Evolutionary conservation across 2,113 vertebrate species (phyloP), one percentile per base, ranked within the genome.

Genomic region (Cheilinus undulatus): DNA sequence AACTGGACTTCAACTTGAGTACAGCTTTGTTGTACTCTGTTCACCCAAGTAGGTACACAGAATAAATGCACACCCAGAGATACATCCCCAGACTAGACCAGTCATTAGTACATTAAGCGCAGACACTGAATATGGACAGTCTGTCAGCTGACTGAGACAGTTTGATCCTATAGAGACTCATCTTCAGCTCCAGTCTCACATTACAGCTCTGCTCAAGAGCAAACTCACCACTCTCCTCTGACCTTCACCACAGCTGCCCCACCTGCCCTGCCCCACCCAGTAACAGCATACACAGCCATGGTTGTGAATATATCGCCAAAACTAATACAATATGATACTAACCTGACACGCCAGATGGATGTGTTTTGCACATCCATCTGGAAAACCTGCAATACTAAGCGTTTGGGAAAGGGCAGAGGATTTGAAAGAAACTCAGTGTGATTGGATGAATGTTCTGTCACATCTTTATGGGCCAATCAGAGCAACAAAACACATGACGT

Each of bases 161-260:
- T 49, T 6, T 63, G 79, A 64, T 75, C 75, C 73, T 71, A 66
- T 62, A 40, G 84, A 81, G 69, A 81, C 58, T 57, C 36, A 66
- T 85, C 66, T 79, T 72, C 87, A 76, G 74, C 79, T 77, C 68
- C 24, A 27, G 76, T 85, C 76, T 93, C 88, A 83, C 49, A 69
- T 93, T 93, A 85, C 92, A 85, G 58, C 53, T 67, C 57, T 74
- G 85, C 80, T 69, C 75, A 66, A 90, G 45, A 54, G 70, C 12
- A 40, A 80, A 14, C 52, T 38, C 65, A 34, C 51, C 14, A 68
- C 65, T 49, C 56, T 84, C 19, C 50, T 76, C 73, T 86, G 85
- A 92, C 89, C 91, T 91, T 92, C 85, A 88, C 69, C 67, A 49
- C 59, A 67, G 42, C 52, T 57, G 54, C 65, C 67, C 53, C 36